A percentile compares a stretch with the other conserved stretches of the same genome.
Evolutionary conservation across 2,888 invertebrate genomes (phyloP).

Genomic region (Thereva nobilitata): DNA sequence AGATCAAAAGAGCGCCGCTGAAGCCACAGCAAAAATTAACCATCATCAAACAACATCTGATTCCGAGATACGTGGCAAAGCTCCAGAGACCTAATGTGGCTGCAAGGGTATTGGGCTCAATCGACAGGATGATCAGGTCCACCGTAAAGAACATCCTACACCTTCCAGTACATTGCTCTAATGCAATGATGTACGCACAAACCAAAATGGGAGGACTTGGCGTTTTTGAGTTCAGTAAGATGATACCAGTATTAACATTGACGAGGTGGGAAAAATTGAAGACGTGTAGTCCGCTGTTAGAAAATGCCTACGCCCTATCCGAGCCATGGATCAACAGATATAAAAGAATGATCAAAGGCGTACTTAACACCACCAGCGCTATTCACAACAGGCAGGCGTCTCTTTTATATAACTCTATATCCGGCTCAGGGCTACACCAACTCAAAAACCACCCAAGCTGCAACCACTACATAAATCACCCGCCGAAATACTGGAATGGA

Average conservation of each 20-base stretch:
- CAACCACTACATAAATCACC: background rate
- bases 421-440: background rate
- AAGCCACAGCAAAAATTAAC: conserved; percentile 3
- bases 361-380: background rate
- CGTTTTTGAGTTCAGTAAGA: background rate
- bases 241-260: background rate
- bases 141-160: background rate
- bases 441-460: background rate
- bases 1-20: too few relatives aligned
- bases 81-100: background rate
- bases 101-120: background rate
- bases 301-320: too few relatives aligned
- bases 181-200: background rate
- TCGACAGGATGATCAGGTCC: background rate
- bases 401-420: background rate
- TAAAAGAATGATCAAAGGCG: background rate
- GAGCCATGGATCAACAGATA: conserved; percentile 1
- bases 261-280: background rate
- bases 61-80: background rate
- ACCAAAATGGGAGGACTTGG: background rate
- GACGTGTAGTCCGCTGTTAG: background rate
- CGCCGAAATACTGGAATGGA: conserved; percentile 7
- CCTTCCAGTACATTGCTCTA: background rate
- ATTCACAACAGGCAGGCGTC: background rate
- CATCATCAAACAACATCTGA: background rate